These are phyloP conservation scores for Mactromeris polynyma DNA, from an alignment of 2,888 invertebrate genomes.

Conservation along the genomic window DNA sequence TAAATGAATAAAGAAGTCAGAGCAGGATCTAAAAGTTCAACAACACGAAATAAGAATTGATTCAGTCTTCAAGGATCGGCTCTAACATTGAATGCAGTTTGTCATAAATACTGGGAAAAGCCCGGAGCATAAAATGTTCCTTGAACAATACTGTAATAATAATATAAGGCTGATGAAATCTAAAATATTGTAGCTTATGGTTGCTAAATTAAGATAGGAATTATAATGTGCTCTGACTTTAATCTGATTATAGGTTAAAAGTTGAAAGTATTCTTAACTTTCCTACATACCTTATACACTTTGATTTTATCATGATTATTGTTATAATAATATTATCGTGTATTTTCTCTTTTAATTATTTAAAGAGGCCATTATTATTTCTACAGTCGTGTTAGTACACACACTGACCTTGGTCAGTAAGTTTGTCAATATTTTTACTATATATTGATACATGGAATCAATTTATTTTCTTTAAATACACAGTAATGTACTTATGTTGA, in stretches of 20 bases:
- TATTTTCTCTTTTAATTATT: background rate
- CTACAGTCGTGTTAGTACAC: background rate
- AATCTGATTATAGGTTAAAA: background rate
- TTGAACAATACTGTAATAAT: too few species aligned
- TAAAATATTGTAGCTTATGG: too few species aligned
- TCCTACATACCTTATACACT: background rate
- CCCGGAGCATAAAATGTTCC: too few species aligned
- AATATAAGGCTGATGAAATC: too few species aligned
- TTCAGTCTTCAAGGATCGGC: too few species aligned
- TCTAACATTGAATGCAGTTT: too few species aligned
- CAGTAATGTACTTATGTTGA: background rate
- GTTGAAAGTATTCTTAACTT: slow-evolving; percentile 1
- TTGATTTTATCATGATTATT: background rate
- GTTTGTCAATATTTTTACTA: background rate
- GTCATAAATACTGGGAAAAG: too few species aligned
- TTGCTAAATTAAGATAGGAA: too few species aligned
- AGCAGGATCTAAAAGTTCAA: too few species aligned
- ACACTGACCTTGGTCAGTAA: background rate
- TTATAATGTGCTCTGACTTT: background rate
- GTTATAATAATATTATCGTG: background rate
- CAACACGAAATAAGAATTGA: too few species aligned
- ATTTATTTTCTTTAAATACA: background rate
- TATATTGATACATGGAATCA: background rate
- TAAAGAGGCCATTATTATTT: background rate
- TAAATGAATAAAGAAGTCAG: too few species aligned